Percentiles rank a stretch among this genome's conserved stretches.
Evolutionary conservation across 2,113 vertebrate species (phyloP).

Genomic region (Carettochelys insculpta): DNA sequence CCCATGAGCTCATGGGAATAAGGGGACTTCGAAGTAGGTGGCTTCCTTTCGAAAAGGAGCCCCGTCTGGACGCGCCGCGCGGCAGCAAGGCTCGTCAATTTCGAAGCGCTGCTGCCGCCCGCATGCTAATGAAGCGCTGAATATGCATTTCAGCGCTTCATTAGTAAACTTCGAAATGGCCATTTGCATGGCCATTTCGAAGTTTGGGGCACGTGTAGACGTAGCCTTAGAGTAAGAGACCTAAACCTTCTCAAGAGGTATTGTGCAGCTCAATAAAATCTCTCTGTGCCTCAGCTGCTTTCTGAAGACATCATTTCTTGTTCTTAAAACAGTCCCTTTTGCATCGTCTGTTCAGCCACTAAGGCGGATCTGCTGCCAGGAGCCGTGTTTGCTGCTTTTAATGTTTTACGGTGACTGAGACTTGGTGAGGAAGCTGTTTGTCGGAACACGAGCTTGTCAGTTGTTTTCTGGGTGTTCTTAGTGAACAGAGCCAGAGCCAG

Average conservation of each 20-base stretch:
- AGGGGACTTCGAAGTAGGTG: too few relatives aligned
- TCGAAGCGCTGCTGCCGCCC: too few relatives aligned
- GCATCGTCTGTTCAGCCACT: neutral
- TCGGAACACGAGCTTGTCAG: neutral
- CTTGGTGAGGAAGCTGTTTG: neutral
- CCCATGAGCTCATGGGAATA: too few relatives aligned
- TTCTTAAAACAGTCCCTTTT: neutral
- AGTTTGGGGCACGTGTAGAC: too few relatives aligned
- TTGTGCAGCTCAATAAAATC: fast-evolving
- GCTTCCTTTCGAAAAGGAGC: too few relatives aligned
- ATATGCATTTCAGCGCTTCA: too few relatives aligned
- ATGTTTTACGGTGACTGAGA: neutral
- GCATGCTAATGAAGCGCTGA: too few relatives aligned
- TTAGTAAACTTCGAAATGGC: too few relatives aligned
- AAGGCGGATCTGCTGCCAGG: neutral
- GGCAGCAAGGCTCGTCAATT: too few relatives aligned
- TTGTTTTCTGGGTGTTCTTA: neutral
- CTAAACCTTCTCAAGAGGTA: neutral
- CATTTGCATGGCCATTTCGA: too few relatives aligned
- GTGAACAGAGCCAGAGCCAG: neutral
- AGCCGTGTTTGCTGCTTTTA: neutral
- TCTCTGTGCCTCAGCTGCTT: fast-evolving
- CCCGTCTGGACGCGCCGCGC: too few relatives aligned
- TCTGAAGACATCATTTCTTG: neutral
- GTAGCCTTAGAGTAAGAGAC: too few relatives aligned